Conservation (phyloP, 2,113 vertebrate genomes). For the Anhinga rufa region DNA sequence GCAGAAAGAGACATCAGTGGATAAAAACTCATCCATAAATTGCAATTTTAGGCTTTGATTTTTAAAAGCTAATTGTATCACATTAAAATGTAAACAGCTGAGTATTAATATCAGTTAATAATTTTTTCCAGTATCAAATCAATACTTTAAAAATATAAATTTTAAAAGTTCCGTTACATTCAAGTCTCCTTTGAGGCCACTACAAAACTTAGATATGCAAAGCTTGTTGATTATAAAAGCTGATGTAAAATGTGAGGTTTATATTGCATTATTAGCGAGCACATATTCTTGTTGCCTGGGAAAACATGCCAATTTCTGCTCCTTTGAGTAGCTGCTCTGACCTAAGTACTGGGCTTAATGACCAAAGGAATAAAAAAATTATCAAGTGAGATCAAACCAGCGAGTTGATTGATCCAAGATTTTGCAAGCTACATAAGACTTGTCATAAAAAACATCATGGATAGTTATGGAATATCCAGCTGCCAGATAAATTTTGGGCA, state of each 20-base stretch:
- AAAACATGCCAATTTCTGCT: background rate
- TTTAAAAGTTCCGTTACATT: background rate
- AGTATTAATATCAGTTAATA: background rate
- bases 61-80: background rate
- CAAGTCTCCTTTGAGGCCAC: background rate
- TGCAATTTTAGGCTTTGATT: background rate
- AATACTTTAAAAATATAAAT: background rate
- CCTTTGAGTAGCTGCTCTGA: background rate
- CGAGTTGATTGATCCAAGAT: background rate
- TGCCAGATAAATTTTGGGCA: background rate
- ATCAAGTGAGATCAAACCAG: background rate
- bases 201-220: background rate
- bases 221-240: background rate
- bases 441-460: background rate
- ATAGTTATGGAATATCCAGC: background rate
- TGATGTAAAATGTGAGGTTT: background rate
- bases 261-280: background rate
- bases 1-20: background rate
- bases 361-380: background rate
- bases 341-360: background rate
- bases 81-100: background rate
- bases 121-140: background rate
- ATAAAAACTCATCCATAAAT: background rate
- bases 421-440: background rate
- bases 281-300: background rate